Conservation (phyloP, 2,113 vertebrate genomes). For the Halichoerus grypus region DNA sequence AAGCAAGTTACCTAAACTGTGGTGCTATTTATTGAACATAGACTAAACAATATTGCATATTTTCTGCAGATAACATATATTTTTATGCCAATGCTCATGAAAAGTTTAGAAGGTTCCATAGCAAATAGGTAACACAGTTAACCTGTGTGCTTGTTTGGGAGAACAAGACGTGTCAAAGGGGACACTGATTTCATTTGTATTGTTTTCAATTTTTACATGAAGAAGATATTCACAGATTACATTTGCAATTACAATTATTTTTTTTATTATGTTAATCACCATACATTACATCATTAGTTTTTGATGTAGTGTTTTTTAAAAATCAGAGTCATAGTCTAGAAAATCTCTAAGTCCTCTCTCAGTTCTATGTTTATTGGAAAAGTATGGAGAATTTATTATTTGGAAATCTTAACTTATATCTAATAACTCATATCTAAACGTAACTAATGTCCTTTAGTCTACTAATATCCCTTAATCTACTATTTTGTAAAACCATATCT, state of each 20-base stretch:
- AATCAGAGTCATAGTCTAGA: not conserved
- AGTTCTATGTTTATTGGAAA: not conserved
- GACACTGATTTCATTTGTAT: not conserved
- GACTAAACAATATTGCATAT: not conserved
- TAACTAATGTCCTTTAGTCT: not conserved
- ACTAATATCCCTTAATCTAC: not conserved
- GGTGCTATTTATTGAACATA: not conserved
- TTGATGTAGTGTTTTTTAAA: not conserved
- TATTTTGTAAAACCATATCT: conserved; percentile 40
- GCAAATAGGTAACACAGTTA: not conserved
- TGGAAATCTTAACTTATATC: not conserved
- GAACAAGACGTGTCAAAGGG: not conserved
- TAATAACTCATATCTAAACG: not conserved
- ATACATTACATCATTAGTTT: too few relatives aligned
- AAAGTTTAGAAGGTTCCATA: not conserved
- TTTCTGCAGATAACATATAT: not conserved
- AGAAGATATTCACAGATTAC: not conserved
- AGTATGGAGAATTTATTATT: not conserved
- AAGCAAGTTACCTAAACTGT: not conserved
- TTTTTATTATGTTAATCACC: not conserved
- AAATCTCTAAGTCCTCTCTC: not conserved
- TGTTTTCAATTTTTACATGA: not conserved
- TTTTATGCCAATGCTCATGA: not conserved
- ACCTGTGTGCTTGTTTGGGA: not conserved
- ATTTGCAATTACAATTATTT: not conserved